Conservation (phyloP, 2,797 vertebrate species). For the Xerus rutilus region DNA sequence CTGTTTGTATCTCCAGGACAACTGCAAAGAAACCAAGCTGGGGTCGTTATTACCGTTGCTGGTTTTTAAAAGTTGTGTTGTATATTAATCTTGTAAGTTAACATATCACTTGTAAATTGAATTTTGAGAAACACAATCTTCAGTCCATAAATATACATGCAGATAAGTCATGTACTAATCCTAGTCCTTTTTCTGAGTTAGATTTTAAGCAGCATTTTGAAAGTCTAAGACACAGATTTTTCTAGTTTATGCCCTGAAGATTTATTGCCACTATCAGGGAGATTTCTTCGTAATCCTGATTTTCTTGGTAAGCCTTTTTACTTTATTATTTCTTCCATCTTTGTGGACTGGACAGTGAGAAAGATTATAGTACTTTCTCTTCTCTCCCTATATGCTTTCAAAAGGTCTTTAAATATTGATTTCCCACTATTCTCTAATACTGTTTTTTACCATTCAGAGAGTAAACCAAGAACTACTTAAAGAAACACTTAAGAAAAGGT, state of each 20-base stretch:
- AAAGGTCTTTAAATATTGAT: constrained; percentile 17
- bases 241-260: constrained; percentile 54
- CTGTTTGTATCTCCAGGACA: constrained; percentile 61
- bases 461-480: constrained; percentile 46
- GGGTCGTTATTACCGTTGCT: constrained; percentile 43
- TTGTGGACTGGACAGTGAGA: constrained; percentile 22
- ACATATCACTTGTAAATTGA: constrained; percentile 61
- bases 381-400: neutral
- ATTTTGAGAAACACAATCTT: constrained; percentile 50
- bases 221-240: constrained; percentile 20
- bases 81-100: constrained; percentile 31
- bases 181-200: constrained; percentile 34
- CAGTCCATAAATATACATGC: constrained; percentile 51
- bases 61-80: constrained; percentile 60
- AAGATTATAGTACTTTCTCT: neutral
- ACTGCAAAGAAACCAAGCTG: constrained; percentile 66
- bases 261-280: constrained; percentile 37
- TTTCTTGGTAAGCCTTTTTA: constrained; percentile 50
- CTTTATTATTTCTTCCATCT: constrained; percentile 53
- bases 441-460: constrained; percentile 58
- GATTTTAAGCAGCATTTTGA: constrained; percentile 63
- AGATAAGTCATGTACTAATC: constrained; percentile 27
- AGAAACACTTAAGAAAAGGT: constrained; percentile 17
- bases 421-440: constrained; percentile 44
- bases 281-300: constrained; percentile 56